Evolutionary conservation across 1,140 invertebrate genomes (phyloP), one percentile per base, ranked within the genome.

Genomic region (Yoshiicerus persimilis): DNA sequence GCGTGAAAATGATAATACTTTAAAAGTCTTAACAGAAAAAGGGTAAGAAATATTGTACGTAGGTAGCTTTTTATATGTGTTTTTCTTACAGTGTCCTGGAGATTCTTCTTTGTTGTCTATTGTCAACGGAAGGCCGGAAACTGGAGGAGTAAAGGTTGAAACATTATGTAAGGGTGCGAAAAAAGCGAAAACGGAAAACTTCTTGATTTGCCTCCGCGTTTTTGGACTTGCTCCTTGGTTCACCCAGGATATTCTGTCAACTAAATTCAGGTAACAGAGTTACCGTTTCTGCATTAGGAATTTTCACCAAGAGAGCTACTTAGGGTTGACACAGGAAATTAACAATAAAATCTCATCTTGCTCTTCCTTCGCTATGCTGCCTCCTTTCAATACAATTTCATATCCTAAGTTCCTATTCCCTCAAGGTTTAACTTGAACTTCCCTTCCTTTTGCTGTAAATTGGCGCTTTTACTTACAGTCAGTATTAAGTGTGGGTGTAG

Each of bases 321-420:
- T 80, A 38, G 75, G 75, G 75, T 80, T 80, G 30, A 80, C 75
- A 80, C 32, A 80, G 75, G 75, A 80, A 80, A 80, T 80, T 80
- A 80, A 32, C 34, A 36, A 80, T 80, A 80, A 80, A 80, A 80
- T 16, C 75, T 80, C 34, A 34, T 34, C 75, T 80, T 32, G 9
- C 1, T 80, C 32, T 32, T 80, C 8, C 32, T 23, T 32, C 32
- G 23, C 75, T 20, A n/a, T 20, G n/a, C n/a, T n/a, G n/a, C n/a
- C n/a, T n/a, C 30, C 38, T 36, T n/a, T 25, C 20, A 38, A 70
- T 25, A n/a, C 32, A 38, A 20, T 32, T 38, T 80, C 75, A 36
- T n/a, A n/a, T n/a, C n/a, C n/a, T n/a, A n/a, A n/a, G n/a, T 47
- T n/a, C 47, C 47, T 56, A n/a, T n/a, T 56, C 66, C 66, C 30